These are phyloP conservation scores for Ptychadena robeensis DNA, from an alignment of 2,797 vertebrate species.

Conservation along the genomic window DNA sequence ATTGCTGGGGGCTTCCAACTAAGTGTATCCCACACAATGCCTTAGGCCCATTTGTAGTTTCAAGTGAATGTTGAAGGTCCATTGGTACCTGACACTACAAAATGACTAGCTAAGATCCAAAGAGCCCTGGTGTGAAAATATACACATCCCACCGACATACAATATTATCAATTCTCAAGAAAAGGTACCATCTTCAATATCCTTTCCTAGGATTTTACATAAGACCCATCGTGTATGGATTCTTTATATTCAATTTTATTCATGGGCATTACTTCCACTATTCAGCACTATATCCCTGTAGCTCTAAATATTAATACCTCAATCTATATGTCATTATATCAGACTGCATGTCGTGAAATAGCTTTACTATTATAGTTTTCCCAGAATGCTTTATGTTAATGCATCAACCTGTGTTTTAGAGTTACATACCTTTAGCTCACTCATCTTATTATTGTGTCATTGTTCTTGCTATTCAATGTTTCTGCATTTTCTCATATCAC, in stretches of 20 bases:
- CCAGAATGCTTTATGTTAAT: not conserved
- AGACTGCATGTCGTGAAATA: not conserved
- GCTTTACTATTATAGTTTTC: constrained; percentile 4
- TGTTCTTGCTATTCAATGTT: constrained; percentile 10
- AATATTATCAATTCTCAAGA: not conserved
- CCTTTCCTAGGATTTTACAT: not conserved
- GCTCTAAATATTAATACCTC: not conserved
- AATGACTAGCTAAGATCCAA: not conserved
- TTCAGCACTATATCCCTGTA: not conserved
- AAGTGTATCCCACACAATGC: not conserved
- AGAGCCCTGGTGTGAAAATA: not conserved
- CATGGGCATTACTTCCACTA: not conserved
- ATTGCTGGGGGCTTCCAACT: too few species aligned
- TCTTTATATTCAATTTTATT: constrained; percentile 7
- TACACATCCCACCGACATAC: not conserved
- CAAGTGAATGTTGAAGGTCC: not conserved
- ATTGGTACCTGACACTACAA: not conserved
- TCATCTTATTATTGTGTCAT: constrained; percentile 1
- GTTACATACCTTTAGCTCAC: not conserved
- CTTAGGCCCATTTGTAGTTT: not conserved
- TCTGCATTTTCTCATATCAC: constrained; percentile 29
- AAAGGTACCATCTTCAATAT: not conserved
- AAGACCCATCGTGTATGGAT: not conserved
- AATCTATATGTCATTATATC: not conserved
- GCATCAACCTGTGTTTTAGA: not conserved